Evolutionary conservation across 1,140 invertebrate genomes (phyloP), one percentile per base, ranked within the genome.

Genomic region (Drosophila subpulchrella): DNA sequence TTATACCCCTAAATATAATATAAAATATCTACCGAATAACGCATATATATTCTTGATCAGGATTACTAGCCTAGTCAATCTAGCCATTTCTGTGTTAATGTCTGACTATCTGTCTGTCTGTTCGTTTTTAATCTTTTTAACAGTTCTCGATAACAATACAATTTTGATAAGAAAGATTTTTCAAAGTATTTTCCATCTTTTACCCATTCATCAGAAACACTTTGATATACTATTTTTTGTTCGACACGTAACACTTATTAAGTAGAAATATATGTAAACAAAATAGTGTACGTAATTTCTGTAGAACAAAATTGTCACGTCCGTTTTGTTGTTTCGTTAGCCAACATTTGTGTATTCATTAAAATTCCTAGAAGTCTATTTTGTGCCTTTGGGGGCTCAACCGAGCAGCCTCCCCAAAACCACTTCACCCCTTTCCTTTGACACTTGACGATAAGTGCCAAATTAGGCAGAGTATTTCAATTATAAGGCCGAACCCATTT

Each of bases 341-440:
- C 6, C 7, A 12, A 20, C 13, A 32, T 44, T 65, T 50, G 44
- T 48, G 58, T 41, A 41, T 67, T 67, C 65, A 71, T 51, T 74
- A 24, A 78, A 66, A 61, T 74, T 56, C 48, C 38, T 42, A n/a
- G 54, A 63, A 75, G 58, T 70, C 47, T 65, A 58, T 63, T 75
- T 46, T 39, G 13, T 38, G 62, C 24, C 20, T 68, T 39, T 5
- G 41, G 32, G 24, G 42, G 39, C 34, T 50, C 66, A 50, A 13
- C 12, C 48, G 27, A 11, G 11, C 44, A 50, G 11, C 15, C 27
- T 51, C 7, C 38, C 24, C 0, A n/a, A 6, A 53, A 12, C 15
- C 17, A 36, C 47, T 15, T 30, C n/a, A 15, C 17, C 39, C 24
- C 17, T 12, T 10, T 47, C 15, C 57, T 60, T 58, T 66, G 51